Base-by-base conservation (phyloP, 1,140 invertebrate species). In the Steinernema feltiae region DNA sequence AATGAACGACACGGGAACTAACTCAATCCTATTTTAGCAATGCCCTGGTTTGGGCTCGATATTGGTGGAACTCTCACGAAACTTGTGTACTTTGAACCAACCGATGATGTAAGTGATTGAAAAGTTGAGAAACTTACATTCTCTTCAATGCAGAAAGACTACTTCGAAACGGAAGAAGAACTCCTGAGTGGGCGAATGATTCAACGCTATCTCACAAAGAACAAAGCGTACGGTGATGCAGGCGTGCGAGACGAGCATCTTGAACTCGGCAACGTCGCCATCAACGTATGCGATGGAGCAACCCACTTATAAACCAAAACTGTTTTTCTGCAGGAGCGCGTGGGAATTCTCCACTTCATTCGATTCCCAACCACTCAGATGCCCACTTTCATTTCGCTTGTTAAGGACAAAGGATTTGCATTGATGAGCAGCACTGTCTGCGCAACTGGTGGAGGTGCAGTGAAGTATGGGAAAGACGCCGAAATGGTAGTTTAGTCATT, bases 391-490 rank as follows among this genome's bases (percentile, higher is more conserved):
- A 89, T 99, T 46, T 91, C 92, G 46, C 87, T 99, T 53, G 95
- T 95, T 18, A 93, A 94, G 84, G 92, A 92, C 12, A 98, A 98
- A 89, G 95, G 95, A 2, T 95, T 97, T 91, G 94, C 95, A 0
- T 92, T 92, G 81, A 88, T 98, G 69, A 92, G 96, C 17, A 94
- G 92, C 75, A 97, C 94, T 0, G 94, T 99, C 74, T 98, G 95
- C 89, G 96, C 96, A 0, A 99, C 97, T 7, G 97, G 97, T 53
- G 97, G 97, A 3, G 97, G 97, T 24, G 97, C 97, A 0, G 97
- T 92, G 85, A 98, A 98, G 88, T 99, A 98, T 88, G 96, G 98
- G 87, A 90, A 92, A 75, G 92, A 95, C 86, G 97, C 98, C 86
- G 91, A 91, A 85, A 90, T 91, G 88, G 94, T 94, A 87, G 87